These are phyloP conservation scores for Thomomys bottae DNA, from an alignment of 2,113 vertebrate genomes.

Conservation along the genomic window DNA sequence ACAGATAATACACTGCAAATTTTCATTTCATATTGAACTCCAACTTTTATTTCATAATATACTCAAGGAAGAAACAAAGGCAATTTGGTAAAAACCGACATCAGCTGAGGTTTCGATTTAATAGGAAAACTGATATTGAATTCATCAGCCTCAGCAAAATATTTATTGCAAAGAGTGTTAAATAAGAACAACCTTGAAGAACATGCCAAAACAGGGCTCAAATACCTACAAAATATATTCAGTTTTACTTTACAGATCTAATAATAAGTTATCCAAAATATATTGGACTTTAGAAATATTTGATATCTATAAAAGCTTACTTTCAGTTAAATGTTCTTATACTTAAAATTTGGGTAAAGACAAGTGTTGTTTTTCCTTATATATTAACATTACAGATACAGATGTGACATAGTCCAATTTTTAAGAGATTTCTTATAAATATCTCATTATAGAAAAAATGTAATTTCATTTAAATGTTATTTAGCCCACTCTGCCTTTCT, in stretches of 20 bases:
- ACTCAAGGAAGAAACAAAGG: neutral
- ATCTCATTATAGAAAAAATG: neutral
- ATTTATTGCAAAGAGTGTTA: neutral
- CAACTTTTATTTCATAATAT: neutral
- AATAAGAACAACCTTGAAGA: neutral
- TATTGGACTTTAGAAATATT: neutral
- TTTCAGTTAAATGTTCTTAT: neutral
- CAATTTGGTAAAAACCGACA: constrained; percentile 17
- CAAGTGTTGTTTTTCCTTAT: neutral
- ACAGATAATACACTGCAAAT: neutral
- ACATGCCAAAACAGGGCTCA: neutral
- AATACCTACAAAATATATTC: neutral
- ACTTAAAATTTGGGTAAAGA: neutral
- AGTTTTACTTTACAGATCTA: neutral
- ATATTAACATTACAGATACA: neutral
- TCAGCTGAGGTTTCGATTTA: neutral
- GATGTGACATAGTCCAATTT: neutral
- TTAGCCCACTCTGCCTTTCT: neutral
- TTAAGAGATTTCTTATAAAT: neutral
- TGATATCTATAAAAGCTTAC: neutral
- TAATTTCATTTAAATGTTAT: neutral
- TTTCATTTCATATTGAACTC: neutral
- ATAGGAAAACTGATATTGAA: neutral
- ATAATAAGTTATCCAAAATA: neutral
- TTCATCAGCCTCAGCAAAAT: neutral